These are phyloP conservation scores for Rugalucina vietnamica DNA, from an alignment of 2,888 invertebrate species.

Conservation along the genomic window DNA sequence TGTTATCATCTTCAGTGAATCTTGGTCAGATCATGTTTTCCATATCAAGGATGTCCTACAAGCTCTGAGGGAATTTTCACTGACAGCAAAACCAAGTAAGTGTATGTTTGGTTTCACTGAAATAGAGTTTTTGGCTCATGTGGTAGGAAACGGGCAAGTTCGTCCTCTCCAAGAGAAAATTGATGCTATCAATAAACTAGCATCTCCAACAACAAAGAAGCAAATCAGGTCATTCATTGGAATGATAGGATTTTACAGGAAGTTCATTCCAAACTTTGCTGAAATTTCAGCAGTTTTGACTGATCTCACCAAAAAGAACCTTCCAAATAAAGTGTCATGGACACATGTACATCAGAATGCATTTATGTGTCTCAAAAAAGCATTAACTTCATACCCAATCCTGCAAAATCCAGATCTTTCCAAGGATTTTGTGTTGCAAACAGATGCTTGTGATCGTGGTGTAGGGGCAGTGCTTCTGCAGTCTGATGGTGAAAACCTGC, in stretches of 20 bases:
- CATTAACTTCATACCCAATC: neutral
- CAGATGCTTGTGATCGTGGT: neutral
- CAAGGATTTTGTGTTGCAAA: conserved; percentile 9
- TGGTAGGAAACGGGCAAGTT: conserved; percentile 23
- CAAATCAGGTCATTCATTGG: conserved; percentile 38
- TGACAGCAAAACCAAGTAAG: conserved; percentile 31
- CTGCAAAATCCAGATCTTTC: conserved; percentile 1
- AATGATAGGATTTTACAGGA: conserved; percentile 39
- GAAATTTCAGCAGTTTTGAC: conserved; percentile 38
- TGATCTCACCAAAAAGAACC: conserved; percentile 30
- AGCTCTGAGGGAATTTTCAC: neutral
- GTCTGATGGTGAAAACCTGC: neutral
- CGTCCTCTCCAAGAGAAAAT: conserved; percentile 24
- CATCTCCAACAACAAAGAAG: conserved; percentile 21
- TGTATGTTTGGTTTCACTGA: conserved; percentile 30
- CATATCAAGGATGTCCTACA: conserved; percentile 4
- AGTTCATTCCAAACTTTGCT: conserved; percentile 47
- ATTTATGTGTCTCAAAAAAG: conserved; percentile 11
- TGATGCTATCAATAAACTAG: conserved; percentile 19
- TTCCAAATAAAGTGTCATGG: conserved; percentile 39
- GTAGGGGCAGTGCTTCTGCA: neutral
- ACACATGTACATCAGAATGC: conserved; percentile 15
- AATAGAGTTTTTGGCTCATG: conserved; percentile 29
- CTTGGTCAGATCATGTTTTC: neutral
- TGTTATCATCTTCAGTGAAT: conserved; percentile 6